phyloP scores from a whole-genome alignment of 2,113 vertebrate genomes.

The Pseudorasbora parva region DNA sequence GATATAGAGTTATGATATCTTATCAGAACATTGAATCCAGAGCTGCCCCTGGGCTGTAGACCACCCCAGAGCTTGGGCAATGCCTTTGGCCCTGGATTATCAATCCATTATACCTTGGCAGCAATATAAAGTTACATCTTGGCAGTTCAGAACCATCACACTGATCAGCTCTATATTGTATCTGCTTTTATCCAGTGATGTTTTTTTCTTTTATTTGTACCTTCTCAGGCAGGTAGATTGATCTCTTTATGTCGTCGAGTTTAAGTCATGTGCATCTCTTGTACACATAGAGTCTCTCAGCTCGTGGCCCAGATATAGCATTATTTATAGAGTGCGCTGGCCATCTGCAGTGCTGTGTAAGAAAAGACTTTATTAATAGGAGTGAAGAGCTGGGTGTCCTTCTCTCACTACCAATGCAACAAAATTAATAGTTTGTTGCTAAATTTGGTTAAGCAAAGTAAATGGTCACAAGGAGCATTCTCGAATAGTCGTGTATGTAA shows the following conservation, averaged over 20 bases:
- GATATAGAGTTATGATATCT: not conserved
- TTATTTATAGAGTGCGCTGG: conserved; percentile 71
- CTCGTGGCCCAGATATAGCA: conserved; percentile 56
- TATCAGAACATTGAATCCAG: not conserved
- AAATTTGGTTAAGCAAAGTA: not conserved
- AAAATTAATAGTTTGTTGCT: conserved; percentile 47
- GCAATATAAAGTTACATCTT: conserved; percentile 10
- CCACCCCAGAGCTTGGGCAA: not conserved
- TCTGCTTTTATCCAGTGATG: not conserved
- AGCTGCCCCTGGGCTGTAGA: not conserved
- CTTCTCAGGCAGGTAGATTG: not conserved
- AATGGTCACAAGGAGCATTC: not conserved
- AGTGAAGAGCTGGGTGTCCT: conserved; percentile 23
- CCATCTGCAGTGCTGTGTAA: conserved; percentile 42
- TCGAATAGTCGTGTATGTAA: not conserved
- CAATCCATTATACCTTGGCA: conserved; percentile 6
- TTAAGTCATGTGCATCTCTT: conserved; percentile 28
- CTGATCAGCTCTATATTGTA: not conserved
- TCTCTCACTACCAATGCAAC: conserved; percentile 6
- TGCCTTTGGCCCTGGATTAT: conserved; percentile 22
- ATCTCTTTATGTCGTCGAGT: conserved; percentile 20
- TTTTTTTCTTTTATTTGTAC: not conserved
- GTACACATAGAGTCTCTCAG: conserved; percentile 20
- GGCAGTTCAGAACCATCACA: conserved; percentile 1
- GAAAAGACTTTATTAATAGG: conserved; percentile 47